Evolutionary conservation across 2,888 invertebrate species (phyloP).

Genomic region (Pardosa pseudoannulata): DNA sequence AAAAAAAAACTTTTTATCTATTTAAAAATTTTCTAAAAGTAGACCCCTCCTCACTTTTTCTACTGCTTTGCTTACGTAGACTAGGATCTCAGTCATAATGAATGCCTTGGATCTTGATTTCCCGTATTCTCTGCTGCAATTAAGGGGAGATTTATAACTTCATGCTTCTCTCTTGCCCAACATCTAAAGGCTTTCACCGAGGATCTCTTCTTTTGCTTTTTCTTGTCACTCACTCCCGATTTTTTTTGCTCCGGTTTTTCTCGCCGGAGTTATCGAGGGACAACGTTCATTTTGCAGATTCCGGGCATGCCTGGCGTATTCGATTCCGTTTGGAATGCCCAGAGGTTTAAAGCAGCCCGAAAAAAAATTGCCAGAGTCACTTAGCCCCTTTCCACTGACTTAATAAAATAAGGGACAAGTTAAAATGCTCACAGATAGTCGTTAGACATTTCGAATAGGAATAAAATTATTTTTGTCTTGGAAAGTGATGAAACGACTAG

Average conservation of each 20-base stretch:
- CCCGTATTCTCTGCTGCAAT: constrained; percentile 5
- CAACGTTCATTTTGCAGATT: constrained; percentile 4
- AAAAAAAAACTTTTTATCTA: too few relatives aligned
- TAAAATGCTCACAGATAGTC: neutral
- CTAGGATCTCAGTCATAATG: neutral
- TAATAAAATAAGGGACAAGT: neutral
- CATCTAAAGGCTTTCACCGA: constrained; percentile 9
- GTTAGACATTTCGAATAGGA: too few relatives aligned
- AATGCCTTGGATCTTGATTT: neutral
- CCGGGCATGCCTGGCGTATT: neutral
- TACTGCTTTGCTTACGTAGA: neutral
- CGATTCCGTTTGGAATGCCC: constrained; percentile 5
- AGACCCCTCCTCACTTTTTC: too few relatives aligned
- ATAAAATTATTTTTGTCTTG: too few relatives aligned
- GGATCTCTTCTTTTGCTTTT: neutral
- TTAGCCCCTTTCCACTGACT: neutral
- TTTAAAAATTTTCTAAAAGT: too few relatives aligned
- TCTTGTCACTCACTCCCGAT: constrained; percentile 1
- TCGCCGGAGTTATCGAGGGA: neutral
- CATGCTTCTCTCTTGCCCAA: constrained; percentile 17
- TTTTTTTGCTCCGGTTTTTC: neutral
- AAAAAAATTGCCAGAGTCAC: neutral
- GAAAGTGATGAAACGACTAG: too few relatives aligned
- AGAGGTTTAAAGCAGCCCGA: neutral
- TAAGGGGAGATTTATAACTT: constrained; percentile 14